Evolutionary conservation across 2,888 invertebrate species (phyloP).

Genomic region (Thymelicus sylvestris): DNA sequence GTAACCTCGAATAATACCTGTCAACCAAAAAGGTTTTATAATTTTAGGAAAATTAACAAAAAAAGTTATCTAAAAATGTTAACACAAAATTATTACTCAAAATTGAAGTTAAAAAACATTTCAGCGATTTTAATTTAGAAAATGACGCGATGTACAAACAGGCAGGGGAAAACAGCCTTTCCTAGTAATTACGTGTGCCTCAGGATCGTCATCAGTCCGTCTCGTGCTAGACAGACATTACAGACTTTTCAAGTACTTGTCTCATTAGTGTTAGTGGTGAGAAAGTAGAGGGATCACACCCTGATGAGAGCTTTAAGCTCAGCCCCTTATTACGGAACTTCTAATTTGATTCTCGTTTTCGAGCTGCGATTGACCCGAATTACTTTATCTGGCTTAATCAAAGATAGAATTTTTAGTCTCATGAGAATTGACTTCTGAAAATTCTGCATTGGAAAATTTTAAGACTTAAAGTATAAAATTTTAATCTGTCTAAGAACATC

Average conservation of each 20-base stretch:
- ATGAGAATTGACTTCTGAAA: too few species aligned
- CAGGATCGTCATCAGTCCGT: slow-evolving; percentile 40
- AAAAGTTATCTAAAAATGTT: neutral
- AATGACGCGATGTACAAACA: slow-evolving; percentile 10
- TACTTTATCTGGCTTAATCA: neutral
- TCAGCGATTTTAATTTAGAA: slow-evolving; percentile 4
- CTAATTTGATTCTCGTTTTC: neutral
- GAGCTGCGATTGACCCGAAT: slow-evolving; percentile 6
- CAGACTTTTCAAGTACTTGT: slow-evolving; percentile 56
- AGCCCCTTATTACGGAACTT: slow-evolving; percentile 16
- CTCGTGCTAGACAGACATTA: slow-evolving; percentile 42
- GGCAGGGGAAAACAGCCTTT: neutral
- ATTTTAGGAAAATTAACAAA: neutral
- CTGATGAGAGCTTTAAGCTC: slow-evolving; percentile 15
- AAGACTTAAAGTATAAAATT: too few species aligned
- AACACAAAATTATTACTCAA: neutral
- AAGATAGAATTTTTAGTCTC: too few species aligned
- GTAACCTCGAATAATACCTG: too few species aligned
- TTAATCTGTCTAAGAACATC: too few species aligned
- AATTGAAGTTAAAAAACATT: neutral
- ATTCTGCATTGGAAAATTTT: too few species aligned
- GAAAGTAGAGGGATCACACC: slow-evolving; percentile 39
- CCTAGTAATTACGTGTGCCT: slow-evolving; percentile 46
- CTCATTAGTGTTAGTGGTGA: slow-evolving; percentile 67
- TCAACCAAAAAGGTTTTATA: too few species aligned